Evolutionary conservation across 2,113 vertebrate genomes (phyloP).

Genomic region (Benitochromis conjunctus): DNA sequence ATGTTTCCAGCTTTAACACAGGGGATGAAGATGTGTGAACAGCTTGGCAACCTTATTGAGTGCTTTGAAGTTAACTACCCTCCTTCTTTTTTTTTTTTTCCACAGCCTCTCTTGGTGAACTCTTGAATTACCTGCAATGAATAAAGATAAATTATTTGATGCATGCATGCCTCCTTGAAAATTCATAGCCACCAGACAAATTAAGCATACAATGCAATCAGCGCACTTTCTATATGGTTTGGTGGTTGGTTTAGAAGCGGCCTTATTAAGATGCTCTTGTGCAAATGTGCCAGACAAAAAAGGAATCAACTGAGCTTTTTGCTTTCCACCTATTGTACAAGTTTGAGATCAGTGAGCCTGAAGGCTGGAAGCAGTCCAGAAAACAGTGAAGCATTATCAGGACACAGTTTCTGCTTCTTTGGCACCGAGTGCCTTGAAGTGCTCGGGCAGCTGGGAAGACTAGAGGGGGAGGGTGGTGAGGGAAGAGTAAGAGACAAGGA

Average conservation of each 20-base stretch:
- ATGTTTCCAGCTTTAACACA: constrained; percentile 41
- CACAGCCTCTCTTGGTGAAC: constrained; percentile 42
- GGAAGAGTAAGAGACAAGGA: constrained; percentile 46
- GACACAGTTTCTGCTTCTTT: constrained; percentile 69
- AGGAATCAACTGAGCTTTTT: constrained; percentile 11
- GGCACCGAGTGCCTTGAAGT: constrained; percentile 66
- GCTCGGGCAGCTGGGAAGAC: constrained; percentile 71
- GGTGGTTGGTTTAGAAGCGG: neutral
- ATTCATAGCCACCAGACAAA: neutral
- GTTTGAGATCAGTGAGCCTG: constrained; percentile 54
- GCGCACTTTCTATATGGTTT: constrained; percentile 16
- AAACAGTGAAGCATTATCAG: constrained; percentile 64
- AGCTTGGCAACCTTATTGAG: constrained; percentile 60
- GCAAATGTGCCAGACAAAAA: constrained; percentile 28
- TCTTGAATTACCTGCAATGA: constrained; percentile 36
- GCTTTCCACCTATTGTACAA: constrained; percentile 41
- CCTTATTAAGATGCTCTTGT: constrained; percentile 9
- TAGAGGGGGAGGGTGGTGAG: constrained; percentile 43
- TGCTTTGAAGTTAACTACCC: constrained; percentile 61
- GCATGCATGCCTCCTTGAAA: neutral
- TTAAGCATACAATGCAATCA: constrained; percentile 27
- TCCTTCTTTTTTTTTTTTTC: constrained; percentile 26
- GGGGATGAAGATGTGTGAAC: constrained; percentile 50
- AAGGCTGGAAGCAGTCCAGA: constrained; percentile 55
- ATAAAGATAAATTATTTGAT: constrained; percentile 39